Conservation (phyloP, 1,140 invertebrate species). For the Mylabris phalerata region DNA sequence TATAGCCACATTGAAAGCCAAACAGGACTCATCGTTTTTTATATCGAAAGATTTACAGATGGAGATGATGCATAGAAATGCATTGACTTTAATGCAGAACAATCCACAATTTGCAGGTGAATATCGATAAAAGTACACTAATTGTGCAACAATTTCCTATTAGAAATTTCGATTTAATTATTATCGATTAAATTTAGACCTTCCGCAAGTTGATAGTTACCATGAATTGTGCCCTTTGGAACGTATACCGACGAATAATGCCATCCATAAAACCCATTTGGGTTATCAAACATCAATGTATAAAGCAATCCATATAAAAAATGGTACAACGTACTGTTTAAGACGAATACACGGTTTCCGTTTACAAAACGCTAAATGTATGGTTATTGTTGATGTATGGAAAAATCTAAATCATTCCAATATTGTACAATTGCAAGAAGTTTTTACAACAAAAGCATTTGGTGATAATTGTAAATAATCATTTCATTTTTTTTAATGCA, state of each 20-base stretch:
- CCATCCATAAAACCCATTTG: slow-evolving; percentile 57
- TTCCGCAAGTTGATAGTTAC: slow-evolving; percentile 85
- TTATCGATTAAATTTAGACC: slow-evolving; percentile 47
- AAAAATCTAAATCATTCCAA: slow-evolving; percentile 90
- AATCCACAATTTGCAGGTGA: slow-evolving; percentile 57
- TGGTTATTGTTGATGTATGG: slow-evolving; percentile 85
- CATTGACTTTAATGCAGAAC: slow-evolving; percentile 62
- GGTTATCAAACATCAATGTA: slow-evolving; percentile 82
- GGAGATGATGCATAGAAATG: slow-evolving; percentile 71
- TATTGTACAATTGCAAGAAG: slow-evolving; percentile 83
- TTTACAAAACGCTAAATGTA: slow-evolving; percentile 75
- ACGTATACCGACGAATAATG: slow-evolving; percentile 44
- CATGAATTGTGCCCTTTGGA: slow-evolving; percentile 83
- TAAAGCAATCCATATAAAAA: slow-evolving; percentile 85
- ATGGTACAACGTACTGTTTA: slow-evolving; percentile 77
- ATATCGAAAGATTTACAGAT: slow-evolving; percentile 67
- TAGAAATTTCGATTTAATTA: not conserved
- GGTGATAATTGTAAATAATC: slow-evolving; percentile 75
- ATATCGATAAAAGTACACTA: not conserved
- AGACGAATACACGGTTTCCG: slow-evolving; percentile 84
- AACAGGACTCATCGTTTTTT: slow-evolving; percentile 58
- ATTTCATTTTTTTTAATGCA: not conserved
- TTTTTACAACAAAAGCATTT: slow-evolving; percentile 93
- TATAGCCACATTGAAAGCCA: slow-evolving; percentile 45
- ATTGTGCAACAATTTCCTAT: too few relatives aligned